Percentiles rank a stretch among this genome's conserved stretches.
phyloP scores from a whole-genome alignment of 2,113 vertebrate genomes.

The Bubo scandiacus region DNA sequence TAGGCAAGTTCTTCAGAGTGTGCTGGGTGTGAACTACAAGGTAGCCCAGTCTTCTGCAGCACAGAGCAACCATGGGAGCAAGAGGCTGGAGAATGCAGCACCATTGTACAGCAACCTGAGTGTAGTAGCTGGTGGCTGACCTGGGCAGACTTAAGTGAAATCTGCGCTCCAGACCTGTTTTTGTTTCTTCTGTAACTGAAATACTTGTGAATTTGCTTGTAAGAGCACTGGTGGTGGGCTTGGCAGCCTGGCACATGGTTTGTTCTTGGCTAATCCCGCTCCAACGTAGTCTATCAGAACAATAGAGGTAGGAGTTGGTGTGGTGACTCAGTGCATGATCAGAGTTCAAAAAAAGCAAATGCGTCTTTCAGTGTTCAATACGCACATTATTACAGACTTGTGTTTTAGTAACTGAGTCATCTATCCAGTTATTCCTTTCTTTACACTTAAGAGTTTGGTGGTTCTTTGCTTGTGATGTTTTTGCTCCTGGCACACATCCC shows the following conservation, averaged over 20 bases:
- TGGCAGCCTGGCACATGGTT: background rate
- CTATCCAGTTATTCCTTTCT: background rate
- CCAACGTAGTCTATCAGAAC: background rate
- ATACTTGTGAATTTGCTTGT: background rate
- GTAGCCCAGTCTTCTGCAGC: background rate
- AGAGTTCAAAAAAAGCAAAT: conserved; percentile 25
- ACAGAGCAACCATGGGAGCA: background rate
- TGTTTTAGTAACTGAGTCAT: conserved; percentile 16
- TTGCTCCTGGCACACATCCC: conserved; percentile 37
- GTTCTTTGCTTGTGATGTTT: conserved; percentile 31
- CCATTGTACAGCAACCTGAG: rapidly evolving
- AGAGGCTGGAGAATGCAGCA: background rate
- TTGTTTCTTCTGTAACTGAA: background rate
- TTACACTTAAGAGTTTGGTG: conserved; percentile 4
- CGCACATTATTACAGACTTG: background rate
- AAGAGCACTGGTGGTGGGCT: background rate
- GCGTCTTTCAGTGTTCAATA: background rate
- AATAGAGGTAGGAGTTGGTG: conserved; percentile 38
- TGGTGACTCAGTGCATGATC: conserved; percentile 40
- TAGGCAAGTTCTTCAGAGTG: background rate
- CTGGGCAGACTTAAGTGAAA: background rate
- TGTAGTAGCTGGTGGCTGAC: background rate
- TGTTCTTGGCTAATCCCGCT: background rate
- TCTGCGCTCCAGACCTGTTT: background rate
- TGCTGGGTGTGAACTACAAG: background rate